Conservation (phyloP, 2,797 vertebrate genomes). For the Psittacula echo region DNA sequence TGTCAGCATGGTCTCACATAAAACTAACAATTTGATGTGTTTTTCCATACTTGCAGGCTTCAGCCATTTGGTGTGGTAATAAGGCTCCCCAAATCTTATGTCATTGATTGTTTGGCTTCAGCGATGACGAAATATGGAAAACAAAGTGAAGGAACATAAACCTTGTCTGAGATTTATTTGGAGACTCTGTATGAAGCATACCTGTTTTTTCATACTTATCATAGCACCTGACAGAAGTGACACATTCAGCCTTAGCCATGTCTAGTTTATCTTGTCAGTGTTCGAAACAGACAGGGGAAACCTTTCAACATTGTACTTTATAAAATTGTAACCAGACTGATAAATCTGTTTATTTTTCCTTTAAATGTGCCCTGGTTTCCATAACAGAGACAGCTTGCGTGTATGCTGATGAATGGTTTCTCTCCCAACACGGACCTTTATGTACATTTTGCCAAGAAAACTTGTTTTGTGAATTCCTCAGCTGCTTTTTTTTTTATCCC, state of each 20-base stretch:
- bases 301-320: constrained; percentile 64
- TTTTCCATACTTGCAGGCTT: background rate
- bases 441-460: constrained; percentile 67
- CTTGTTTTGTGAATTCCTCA: constrained; percentile 73
- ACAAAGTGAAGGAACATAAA: constrained; percentile 35
- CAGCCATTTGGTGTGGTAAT: constrained; percentile 8
- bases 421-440: constrained; percentile 30
- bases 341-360: constrained; percentile 79
- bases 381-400: constrained; percentile 65
- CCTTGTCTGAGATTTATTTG: constrained; percentile 26
- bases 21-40: background rate
- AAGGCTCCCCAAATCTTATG: constrained; percentile 11
- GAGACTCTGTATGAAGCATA: constrained; percentile 20
- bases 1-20: background rate
- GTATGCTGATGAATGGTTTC: constrained; percentile 52
- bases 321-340: constrained; percentile 76
- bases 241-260: background rate
- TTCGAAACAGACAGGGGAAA: constrained; percentile 67
- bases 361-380: constrained; percentile 63
- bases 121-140: constrained; percentile 42
- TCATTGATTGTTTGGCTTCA: constrained; percentile 35
- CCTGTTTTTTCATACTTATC: constrained; percentile 48
- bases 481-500: background rate
- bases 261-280: constrained; percentile 65
- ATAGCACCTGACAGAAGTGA: constrained; percentile 49